Evolutionary conservation across 2,797 vertebrate genomes (phyloP).

Genomic region (Sciaenops ocellatus): DNA sequence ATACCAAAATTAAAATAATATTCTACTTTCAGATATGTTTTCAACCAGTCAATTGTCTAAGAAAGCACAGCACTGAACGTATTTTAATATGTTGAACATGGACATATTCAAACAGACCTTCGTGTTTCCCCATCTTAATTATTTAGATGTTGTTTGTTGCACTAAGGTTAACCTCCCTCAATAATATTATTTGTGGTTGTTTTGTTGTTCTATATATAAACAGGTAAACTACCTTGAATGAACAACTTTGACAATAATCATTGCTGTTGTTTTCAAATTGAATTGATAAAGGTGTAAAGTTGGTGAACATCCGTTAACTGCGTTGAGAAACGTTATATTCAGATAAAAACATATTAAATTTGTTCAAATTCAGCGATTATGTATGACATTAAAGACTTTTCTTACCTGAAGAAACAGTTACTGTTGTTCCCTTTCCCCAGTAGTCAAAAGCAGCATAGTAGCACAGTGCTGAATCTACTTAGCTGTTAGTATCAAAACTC

Average conservation of each 20-base stretch:
- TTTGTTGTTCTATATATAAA: neutral
- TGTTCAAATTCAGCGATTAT: neutral
- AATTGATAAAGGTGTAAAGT: neutral
- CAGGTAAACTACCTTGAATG: neutral
- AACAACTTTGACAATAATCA: neutral
- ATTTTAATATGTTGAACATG: too few species aligned
- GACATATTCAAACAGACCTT: too few species aligned
- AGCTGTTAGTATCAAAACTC: constrained; percentile 33
- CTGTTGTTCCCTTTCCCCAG: constrained; percentile 54
- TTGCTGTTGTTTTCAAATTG: neutral
- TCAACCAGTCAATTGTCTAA: too few species aligned
- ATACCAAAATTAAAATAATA: too few species aligned
- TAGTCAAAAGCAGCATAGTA: constrained; percentile 42
- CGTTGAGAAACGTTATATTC: too few species aligned
- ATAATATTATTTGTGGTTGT: neutral
- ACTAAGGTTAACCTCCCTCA: neutral
- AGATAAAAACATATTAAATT: constrained; percentile 1
- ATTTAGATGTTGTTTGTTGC: too few species aligned
- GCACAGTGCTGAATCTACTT: constrained; percentile 44
- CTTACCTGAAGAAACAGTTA: constrained; percentile 68
- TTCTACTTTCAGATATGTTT: too few species aligned
- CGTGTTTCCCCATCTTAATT: too few species aligned
- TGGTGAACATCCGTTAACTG: neutral
- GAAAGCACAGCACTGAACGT: too few species aligned
- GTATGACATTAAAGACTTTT: neutral